A percentile compares a stretch with the other conserved stretches of the same genome.
These are phyloP conservation scores for Nansenia antarctica DNA, from an alignment of 2,113 vertebrate species.

Conservation along the genomic window DNA sequence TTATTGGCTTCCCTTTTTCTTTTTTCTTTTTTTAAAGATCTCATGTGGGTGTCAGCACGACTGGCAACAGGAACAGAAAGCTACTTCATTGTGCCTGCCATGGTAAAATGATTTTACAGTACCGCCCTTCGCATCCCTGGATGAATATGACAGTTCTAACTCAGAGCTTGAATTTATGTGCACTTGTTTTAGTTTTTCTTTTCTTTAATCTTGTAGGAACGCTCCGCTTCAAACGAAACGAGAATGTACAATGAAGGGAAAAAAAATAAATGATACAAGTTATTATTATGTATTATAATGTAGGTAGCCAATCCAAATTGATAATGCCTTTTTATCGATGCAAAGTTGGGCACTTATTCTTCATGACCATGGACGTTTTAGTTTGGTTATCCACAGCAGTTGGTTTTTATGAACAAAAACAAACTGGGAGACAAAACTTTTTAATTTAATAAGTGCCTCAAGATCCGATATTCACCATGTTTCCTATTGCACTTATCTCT, in stretches of 20 bases:
- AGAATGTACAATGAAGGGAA: conserved; percentile 84
- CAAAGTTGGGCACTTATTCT: conserved; percentile 77
- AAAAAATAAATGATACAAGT: conserved; percentile 59
- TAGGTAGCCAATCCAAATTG: conserved; percentile 75
- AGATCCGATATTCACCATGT: conserved; percentile 54
- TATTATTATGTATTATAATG: conserved; percentile 68
- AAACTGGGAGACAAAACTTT: conserved; percentile 50
- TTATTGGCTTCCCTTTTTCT: conserved; percentile 18
- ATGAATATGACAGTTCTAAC: conserved; percentile 64
- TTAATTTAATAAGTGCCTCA: conserved; percentile 83
- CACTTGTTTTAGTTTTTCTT: conserved; percentile 62
- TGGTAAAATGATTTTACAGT: conserved; percentile 36
- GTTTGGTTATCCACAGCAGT: conserved; percentile 54
- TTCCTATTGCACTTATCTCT: conserved; percentile 60
- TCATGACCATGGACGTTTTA: conserved; percentile 41
- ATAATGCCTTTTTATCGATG: conserved; percentile 85
- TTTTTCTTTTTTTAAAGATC: conserved; percentile 32
- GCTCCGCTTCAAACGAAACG: conserved; percentile 64
- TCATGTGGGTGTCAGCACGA: conserved; percentile 28
- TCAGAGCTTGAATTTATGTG: conserved; percentile 67
- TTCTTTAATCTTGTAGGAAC: conserved; percentile 57
- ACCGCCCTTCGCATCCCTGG: conserved; percentile 60
- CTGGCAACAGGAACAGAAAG: conserved; percentile 28
- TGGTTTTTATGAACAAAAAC: conserved; percentile 41
- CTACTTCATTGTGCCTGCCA: conserved; percentile 55